Evolutionary conservation across 2,888 invertebrate genomes (phyloP).

Genomic region (Perithous albicinctus): DNA sequence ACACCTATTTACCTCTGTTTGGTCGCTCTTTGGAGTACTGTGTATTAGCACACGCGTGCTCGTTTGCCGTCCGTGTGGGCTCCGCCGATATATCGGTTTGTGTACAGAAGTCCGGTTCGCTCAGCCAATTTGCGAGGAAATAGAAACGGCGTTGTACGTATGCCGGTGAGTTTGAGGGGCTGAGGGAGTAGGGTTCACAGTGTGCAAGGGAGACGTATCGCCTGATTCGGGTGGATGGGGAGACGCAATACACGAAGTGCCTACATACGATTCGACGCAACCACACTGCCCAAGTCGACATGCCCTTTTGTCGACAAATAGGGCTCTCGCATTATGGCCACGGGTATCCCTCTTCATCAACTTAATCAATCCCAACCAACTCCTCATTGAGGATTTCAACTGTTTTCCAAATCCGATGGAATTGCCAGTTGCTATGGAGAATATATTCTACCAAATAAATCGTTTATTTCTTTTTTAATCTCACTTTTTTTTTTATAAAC

Average conservation of each 20-base stretch:
- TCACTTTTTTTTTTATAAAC: too few relatives aligned
- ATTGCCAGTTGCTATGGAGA: background rate
- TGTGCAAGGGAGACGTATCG: background rate
- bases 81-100: constrained; percentile 13
- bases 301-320: constrained; percentile 27
- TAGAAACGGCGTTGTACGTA: constrained; percentile 25
- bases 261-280: constrained; percentile 2
- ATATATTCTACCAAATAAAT: background rate
- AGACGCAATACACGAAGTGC: constrained; percentile 10
- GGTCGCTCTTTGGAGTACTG: background rate
- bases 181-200: background rate
- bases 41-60: background rate
- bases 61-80: background rate
- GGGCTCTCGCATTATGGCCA: background rate
- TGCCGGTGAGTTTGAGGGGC: constrained; percentile 5
- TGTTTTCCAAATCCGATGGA: background rate
- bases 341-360: background rate
- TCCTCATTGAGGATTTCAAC: background rate
- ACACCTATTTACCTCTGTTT: background rate
- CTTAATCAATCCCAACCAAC: background rate
- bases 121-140: constrained; percentile 46
- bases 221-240: background rate
- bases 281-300: constrained; percentile 3
- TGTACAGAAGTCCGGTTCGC: constrained; percentile 31
- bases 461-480: too few relatives aligned